Evolutionary conservation across 2,888 invertebrate genomes (phyloP).

Genomic region (Parnassius mnemosyne): DNA sequence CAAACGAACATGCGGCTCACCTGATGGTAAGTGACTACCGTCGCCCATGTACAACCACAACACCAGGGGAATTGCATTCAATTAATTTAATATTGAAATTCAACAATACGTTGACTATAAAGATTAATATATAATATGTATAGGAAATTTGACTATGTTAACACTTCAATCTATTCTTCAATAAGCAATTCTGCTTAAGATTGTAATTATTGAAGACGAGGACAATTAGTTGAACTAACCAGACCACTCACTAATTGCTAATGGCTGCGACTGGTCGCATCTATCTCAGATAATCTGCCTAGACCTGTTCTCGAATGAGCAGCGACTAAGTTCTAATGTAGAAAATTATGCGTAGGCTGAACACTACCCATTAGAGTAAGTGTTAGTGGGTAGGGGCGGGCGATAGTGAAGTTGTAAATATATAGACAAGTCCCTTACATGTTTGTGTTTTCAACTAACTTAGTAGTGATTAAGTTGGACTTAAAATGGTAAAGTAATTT

Average conservation of each 20-base stretch:
- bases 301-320: conserved; percentile 23
- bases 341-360: conserved; percentile 21
- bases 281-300: conserved; percentile 23
- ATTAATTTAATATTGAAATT: too few species aligned
- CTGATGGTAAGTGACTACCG: too few species aligned
- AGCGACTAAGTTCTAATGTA: conserved; percentile 14
- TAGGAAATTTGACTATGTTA: too few species aligned
- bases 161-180: too few species aligned
- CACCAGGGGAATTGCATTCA: too few species aligned
- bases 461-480: too few species aligned
- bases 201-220: not conserved
- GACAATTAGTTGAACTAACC: not conserved
- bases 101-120: too few species aligned
- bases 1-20: too few species aligned
- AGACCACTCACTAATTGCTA: conserved; percentile 15
- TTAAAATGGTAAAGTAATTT: too few species aligned
- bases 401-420: conserved; percentile 16
- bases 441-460: not conserved
- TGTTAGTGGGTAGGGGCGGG: conserved; percentile 22
- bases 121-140: too few species aligned
- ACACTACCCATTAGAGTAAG: conserved; percentile 22
- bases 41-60: too few species aligned
- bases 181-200: not conserved
- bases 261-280: conserved; percentile 14
- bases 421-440: conserved; percentile 11